phyloP scores from a whole-genome alignment of 1,140 invertebrate genomes.

The Drosophila nannoptera region DNA sequence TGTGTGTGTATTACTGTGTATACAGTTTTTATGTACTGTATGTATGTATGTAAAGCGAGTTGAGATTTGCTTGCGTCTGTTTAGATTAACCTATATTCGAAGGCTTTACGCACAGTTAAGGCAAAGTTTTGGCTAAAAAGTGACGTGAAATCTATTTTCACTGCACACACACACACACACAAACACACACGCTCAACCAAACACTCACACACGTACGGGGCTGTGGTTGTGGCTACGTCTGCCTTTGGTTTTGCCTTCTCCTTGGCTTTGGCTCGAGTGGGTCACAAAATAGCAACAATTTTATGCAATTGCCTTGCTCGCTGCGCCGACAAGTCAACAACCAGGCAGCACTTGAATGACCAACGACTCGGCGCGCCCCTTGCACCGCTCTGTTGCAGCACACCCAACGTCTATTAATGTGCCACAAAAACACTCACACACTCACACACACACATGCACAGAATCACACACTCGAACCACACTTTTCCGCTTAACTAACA shows the following conservation, averaged over 20 bases:
- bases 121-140: constrained; percentile 22
- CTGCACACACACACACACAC: constrained; percentile 7
- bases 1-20: constrained; percentile 5
- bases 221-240: background rate
- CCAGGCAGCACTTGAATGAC: constrained; percentile 45
- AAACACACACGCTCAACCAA: background rate
- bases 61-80: constrained; percentile 16
- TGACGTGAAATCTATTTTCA: constrained; percentile 29
- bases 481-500: constrained; percentile 9
- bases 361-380: constrained; percentile 34
- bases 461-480: too few species aligned
- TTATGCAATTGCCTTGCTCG: constrained; percentile 58
- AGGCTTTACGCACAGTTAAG: constrained; percentile 1
- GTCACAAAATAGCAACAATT: constrained; percentile 74
- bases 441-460: background rate
- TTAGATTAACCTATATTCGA: constrained; percentile 23
- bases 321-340: constrained; percentile 70
- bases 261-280: constrained; percentile 76
- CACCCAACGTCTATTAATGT: constrained; percentile 48
- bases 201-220: background rate
- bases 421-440: constrained; percentile 36
- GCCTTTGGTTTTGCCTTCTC: constrained; percentile 43
- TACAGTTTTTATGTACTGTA: background rate
- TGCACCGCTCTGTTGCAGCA: constrained; percentile 68
- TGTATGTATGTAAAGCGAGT: background rate